Conservation (phyloP, 1,140 invertebrate species). For the Nasonia vitripennis region DNA sequence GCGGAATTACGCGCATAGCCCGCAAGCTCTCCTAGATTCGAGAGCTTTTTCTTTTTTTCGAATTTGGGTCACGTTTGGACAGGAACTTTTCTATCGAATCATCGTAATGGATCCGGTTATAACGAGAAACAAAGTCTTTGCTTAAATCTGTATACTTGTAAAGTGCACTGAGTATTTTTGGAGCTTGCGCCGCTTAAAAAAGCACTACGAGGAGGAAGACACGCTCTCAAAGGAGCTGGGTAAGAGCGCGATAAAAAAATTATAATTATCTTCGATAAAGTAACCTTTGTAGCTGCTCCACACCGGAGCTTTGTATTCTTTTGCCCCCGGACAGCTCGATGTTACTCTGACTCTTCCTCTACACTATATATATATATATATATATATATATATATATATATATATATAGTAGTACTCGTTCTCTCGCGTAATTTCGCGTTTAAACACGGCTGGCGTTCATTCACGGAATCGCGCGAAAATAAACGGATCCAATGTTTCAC, state of each 20-base stretch:
- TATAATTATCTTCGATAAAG: conserved; percentile 29
- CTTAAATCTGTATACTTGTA: too few relatives aligned
- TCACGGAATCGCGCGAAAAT: too few relatives aligned
- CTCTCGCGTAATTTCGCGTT: neutral
- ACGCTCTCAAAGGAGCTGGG: neutral
- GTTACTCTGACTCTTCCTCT: too few relatives aligned
- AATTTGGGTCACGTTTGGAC: too few relatives aligned
- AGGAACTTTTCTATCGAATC: too few relatives aligned
- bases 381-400: too few relatives aligned
- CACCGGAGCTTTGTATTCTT: neutral
- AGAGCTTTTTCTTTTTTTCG: too few relatives aligned
- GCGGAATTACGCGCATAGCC: neutral
- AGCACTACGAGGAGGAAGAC: neutral
- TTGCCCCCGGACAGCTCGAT: neutral
- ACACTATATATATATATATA: too few relatives aligned
- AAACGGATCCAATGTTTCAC: too few relatives aligned
- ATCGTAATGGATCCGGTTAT: neutral
- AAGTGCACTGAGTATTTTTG: neutral
- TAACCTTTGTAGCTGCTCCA: neutral
- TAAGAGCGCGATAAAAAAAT: neutral
- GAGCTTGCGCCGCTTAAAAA: neutral
- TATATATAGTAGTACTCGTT: too few relatives aligned
- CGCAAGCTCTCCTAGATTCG: too few relatives aligned
- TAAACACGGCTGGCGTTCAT: too few relatives aligned
- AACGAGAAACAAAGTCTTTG: neutral